Base-by-base conservation (phyloP, 2,888 invertebrate genomes). In the Tetranychus truncatus region DNA sequence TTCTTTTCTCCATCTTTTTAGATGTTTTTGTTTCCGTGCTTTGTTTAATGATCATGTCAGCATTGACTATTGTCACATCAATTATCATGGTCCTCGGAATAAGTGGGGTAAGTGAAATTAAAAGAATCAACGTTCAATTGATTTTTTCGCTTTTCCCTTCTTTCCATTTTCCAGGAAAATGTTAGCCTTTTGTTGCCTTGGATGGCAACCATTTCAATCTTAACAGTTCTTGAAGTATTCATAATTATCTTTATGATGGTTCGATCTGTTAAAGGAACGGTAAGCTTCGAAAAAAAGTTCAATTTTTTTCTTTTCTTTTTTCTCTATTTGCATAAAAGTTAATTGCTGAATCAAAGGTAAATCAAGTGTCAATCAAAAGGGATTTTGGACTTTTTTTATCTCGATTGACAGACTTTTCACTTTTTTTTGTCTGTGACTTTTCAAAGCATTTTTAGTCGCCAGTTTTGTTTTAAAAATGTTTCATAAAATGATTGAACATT, bases 21-120 rank as follows among this genome's bases (percentile, higher is more conserved):
- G 69, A 24, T 69, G 20, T 69, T 69, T 20, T 24, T 24, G 20
- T 69, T 24, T 20, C 20, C 21, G 34, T n/a, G 20, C 34, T 24
- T 11, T 69, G 72, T 44, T 20, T 72, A 11, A 72, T 72, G 34
- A 20, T 72, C 45, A 44, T 72, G 72, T 44, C 72, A 15, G 72
- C 45, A 8, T 46, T 72, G 72, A 45, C 72, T 5, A 46, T 72
- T n/a, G 34, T 72, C 45, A 20, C 45, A 45, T 72, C 72, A 45
- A 72, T 72, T 15, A 45, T 72, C 72, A 72, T 72, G 72, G 11
- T 72, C 20, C 45, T 72, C n/a, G 72, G 72, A 45, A 46, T 72
- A 15, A 24, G 18, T 72, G 72, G 72, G 45, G 72, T 72, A 72
- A 72, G 44, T 34, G 1, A 6, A 72, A 45, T 18, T 18, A 72